Percentiles rank a stretch among this genome's conserved stretches.
phyloP scores from a whole-genome alignment of 1,140 invertebrate genomes.

The Phthorimaea operculella region DNA sequence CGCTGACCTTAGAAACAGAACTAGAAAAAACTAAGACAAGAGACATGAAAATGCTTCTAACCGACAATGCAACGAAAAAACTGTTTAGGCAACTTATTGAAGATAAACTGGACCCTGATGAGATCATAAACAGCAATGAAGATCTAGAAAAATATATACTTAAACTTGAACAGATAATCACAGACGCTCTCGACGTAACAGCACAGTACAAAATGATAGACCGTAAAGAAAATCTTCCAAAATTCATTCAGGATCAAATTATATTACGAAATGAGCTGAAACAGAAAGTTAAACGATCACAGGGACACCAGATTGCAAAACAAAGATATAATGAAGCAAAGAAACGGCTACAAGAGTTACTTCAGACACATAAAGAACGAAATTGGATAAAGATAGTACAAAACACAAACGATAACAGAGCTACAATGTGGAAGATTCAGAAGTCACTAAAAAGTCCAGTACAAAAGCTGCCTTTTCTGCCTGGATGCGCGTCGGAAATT shows the following conservation, averaged over 20 bases:
- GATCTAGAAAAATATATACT: conserved; percentile 6
- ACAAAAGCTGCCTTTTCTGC: neutral
- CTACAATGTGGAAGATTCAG: conserved; percentile 10
- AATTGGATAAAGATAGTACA: conserved; percentile 1
- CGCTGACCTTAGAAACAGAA: neutral
- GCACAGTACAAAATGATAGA: neutral
- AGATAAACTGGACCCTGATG: conserved; percentile 2
- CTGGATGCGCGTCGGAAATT: neutral
- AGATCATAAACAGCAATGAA: neutral
- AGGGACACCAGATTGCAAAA: neutral
- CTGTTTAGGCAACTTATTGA: neutral
- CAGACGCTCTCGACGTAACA: neutral
- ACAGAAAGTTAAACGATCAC: neutral
- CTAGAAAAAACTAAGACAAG: neutral
- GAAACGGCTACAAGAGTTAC: neutral
- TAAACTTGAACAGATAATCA: conserved; percentile 4
- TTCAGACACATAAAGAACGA: neutral
- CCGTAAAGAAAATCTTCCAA: conserved; percentile 4
- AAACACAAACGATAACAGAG: neutral
- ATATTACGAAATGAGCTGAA: neutral
- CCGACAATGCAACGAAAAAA: neutral
- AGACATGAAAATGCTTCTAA: neutral
- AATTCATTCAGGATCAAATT: conserved; percentile 3
- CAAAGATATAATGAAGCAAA: neutral
- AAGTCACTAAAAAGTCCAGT: neutral